phyloP scores from a whole-genome alignment of 2,797 vertebrate genomes.

The Orientallactaga sibirica region DNA sequence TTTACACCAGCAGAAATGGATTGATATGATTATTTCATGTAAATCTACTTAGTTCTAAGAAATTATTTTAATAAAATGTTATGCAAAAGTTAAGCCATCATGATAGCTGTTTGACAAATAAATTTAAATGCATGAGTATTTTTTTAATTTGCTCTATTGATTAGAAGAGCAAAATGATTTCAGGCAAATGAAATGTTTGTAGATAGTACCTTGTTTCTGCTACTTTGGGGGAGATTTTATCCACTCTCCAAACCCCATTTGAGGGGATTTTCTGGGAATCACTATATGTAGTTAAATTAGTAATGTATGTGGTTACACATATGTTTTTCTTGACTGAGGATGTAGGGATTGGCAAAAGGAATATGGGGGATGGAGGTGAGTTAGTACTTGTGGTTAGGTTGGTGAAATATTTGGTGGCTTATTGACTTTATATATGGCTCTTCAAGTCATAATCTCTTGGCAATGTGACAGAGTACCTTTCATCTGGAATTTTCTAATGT shows the following conservation, averaged over 20 bases:
- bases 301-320: background rate
- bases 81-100: background rate
- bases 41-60: conserved; percentile 9
- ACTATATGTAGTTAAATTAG: conserved; percentile 12
- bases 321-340: conserved; percentile 25
- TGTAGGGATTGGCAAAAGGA: background rate
- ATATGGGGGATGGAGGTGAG: background rate
- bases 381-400: conserved; percentile 69
- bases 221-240: background rate
- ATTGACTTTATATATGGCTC: conserved; percentile 63
- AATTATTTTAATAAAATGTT: conserved; percentile 30
- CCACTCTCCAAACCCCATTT: too few species aligned
- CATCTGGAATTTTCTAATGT: conserved; percentile 59
- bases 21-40: background rate
- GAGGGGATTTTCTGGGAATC: conserved; percentile 34
- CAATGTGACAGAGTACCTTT: conserved; percentile 39
- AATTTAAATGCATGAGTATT: conserved; percentile 56
- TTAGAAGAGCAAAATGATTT: conserved; percentile 34
- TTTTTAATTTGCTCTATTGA: conserved; percentile 16
- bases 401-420: conserved; percentile 68
- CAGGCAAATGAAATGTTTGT: conserved; percentile 35
- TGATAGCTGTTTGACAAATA: conserved; percentile 35
- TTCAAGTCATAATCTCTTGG: conserved; percentile 47
- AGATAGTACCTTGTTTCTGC: background rate
- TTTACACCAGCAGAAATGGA: background rate